Conservation (phyloP, 2,888 invertebrate species). For the Caenorhabditis drosophilae region DNA sequence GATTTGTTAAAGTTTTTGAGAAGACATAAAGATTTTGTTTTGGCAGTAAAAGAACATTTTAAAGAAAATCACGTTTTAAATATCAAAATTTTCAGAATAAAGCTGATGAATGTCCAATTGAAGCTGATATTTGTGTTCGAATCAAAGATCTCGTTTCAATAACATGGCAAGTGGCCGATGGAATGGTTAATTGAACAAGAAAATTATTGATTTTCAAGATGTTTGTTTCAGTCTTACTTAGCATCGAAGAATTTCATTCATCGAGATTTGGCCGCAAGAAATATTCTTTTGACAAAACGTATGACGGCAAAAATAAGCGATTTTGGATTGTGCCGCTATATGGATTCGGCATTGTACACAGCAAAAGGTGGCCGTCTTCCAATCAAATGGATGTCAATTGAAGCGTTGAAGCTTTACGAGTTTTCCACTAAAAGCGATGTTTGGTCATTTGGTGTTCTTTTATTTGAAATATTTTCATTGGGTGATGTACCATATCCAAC, state of each 20-base stretch:
- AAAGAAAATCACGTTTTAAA: not conserved
- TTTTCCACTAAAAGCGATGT: slow-evolving; percentile 56
- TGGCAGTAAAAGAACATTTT: slow-evolving; percentile 18
- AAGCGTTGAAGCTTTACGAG: slow-evolving; percentile 57
- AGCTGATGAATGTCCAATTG: slow-evolving; percentile 47
- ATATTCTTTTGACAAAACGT: slow-evolving; percentile 52
- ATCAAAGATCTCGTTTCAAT: slow-evolving; percentile 59
- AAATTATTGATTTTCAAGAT: not conserved
- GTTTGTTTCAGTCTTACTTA: slow-evolving; percentile 43
- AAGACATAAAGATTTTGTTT: slow-evolving; percentile 39
- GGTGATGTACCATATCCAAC: slow-evolving; percentile 56
- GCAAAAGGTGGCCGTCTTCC: slow-evolving; percentile 59
- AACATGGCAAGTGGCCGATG: slow-evolving; percentile 59
- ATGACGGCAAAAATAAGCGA: slow-evolving; percentile 60
- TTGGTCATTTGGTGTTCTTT: slow-evolving; percentile 57
- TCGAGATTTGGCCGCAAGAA: slow-evolving; percentile 57
- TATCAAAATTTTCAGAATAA: slow-evolving; percentile 22
- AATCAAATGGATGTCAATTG: slow-evolving; percentile 62
- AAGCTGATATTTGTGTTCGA: slow-evolving; percentile 48
- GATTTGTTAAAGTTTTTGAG: slow-evolving; percentile 55
- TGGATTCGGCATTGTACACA: slow-evolving; percentile 57
- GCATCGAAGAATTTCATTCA: slow-evolving; percentile 56
- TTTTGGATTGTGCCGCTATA: slow-evolving; percentile 59
- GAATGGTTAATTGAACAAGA: slow-evolving; percentile 38
- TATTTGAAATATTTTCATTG: slow-evolving; percentile 58